Base-by-base conservation (phyloP, 2,113 vertebrate species). In the Xiphias gladius region DNA sequence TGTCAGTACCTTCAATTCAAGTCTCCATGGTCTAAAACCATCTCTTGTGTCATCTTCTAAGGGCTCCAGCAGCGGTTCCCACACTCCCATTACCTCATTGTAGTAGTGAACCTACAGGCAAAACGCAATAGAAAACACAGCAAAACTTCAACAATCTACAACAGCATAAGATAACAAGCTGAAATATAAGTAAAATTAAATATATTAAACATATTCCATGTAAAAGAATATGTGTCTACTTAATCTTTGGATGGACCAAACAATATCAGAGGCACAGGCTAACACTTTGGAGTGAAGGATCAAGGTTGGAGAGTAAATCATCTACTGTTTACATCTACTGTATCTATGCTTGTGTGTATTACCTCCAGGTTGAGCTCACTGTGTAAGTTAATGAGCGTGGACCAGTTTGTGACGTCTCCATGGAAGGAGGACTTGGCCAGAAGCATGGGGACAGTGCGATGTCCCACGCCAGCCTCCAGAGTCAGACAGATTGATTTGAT, bases 1-100 rank as follows among this genome's bases (percentile, higher is more conserved):
- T 48, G 0, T 62, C 5, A 79, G 17, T 83, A 96, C 98, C 96
- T 97, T 99, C 54, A 99, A 92, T 72, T 95, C 95, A 87, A 99
- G 96, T 87, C 89, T 93, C 98, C 98, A 99, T 0, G 97, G 96
- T 92, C 94, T 95, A 87, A 99, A 98, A 54, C 95, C 93, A 11
- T 99, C 98, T 77, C 87, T 96, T 64, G 94, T 94, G 73, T 97
- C 96, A 86, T 98, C 95, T 92, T 99, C 97, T 70, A 99, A 90
- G 0, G 98, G 98, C 92, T 99, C 98, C 89, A 99, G 95, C 80
- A 99, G 95, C 12, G 98, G 98, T 52, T 99, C 98, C 98, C 98
- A 99, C 4, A 99, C 97, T 1, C 98, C 98, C 95, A 99, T 94
- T 83, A 97, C 93, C 92, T 99, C 98, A 48, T 99, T 99, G 87